Conservation (phyloP, 2,888 invertebrate genomes). For the Steinernema scapterisci region DNA sequence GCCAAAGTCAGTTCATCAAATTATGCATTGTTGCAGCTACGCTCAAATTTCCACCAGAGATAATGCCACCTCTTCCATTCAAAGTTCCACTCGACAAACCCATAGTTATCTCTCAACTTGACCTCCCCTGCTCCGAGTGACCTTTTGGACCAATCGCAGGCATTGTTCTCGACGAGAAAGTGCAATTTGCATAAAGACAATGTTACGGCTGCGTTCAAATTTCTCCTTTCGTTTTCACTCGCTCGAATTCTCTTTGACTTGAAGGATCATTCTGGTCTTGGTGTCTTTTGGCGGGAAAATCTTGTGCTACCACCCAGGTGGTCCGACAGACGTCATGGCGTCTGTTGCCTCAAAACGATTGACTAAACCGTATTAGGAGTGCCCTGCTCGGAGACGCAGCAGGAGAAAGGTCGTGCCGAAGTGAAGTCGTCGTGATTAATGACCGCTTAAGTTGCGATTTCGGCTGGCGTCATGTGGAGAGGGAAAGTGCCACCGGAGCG, state of each 20-base stretch:
- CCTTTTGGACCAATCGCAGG: constrained; percentile 11
- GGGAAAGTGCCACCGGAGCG: constrained; percentile 31
- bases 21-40: too few relatives aligned
- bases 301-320: constrained; percentile 14
- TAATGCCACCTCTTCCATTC: too few relatives aligned
- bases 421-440: constrained; percentile 24
- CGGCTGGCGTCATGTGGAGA: constrained; percentile 33
- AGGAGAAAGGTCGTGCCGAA: constrained; percentile 16
- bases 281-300: constrained; percentile 16
- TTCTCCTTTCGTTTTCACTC: neutral
- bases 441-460: constrained; percentile 31
- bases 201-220: constrained; percentile 16
- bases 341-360: constrained; percentile 18
- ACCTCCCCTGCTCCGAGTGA: constrained; percentile 17
- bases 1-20: too few relatives aligned
- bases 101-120: neutral
- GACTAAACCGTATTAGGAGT: constrained; percentile 28
- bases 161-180: neutral
- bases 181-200: constrained; percentile 31
- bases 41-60: too few relatives aligned
- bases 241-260: neutral
- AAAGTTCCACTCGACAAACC: too few relatives aligned
- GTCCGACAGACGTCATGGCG: constrained; percentile 17
- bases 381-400: neutral
- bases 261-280: neutral